Evolutionary conservation across 2,888 invertebrate species (phyloP).

Genomic region (Cylindroiulus punctatus): DNA sequence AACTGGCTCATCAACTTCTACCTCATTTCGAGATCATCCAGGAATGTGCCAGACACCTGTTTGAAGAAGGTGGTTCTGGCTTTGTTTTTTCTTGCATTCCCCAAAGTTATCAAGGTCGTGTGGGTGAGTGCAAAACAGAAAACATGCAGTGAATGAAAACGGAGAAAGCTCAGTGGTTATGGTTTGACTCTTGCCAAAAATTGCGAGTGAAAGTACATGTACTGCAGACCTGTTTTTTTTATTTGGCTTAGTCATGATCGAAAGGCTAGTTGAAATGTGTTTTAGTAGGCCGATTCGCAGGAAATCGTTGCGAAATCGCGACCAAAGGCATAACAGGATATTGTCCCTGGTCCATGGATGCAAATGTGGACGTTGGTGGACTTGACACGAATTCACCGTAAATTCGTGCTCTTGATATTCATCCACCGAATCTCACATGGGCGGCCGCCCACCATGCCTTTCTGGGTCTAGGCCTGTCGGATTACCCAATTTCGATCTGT

Average conservation of each 20-base stretch:
- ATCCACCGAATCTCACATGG: not conserved
- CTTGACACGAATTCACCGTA: not conserved
- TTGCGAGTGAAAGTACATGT: no score
- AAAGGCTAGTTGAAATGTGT: not conserved
- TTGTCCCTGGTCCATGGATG: not conserved
- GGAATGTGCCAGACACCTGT: conserved; percentile 1
- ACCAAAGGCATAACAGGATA: conserved; percentile 1
- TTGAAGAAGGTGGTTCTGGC: not conserved
- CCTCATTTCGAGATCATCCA: not conserved
- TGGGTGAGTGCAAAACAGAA: not conserved
- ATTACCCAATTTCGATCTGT: not conserved
- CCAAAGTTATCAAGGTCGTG: not conserved
- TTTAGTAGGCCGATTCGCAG: not conserved
- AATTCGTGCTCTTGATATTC: not conserved
- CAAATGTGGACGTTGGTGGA: not conserved
- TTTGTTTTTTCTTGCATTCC: not conserved
- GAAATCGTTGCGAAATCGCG: not conserved
- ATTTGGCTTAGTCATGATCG: not conserved
- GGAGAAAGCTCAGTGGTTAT: no score
- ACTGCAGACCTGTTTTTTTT: no score
- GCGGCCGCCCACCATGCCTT: not conserved
- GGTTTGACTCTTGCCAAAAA: no score
- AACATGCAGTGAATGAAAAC: not conserved
- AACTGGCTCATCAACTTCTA: not conserved
- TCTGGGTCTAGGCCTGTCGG: not conserved